Base-by-base conservation (phyloP, 2,797 vertebrate species). In the Epinephelus malabaricus region DNA sequence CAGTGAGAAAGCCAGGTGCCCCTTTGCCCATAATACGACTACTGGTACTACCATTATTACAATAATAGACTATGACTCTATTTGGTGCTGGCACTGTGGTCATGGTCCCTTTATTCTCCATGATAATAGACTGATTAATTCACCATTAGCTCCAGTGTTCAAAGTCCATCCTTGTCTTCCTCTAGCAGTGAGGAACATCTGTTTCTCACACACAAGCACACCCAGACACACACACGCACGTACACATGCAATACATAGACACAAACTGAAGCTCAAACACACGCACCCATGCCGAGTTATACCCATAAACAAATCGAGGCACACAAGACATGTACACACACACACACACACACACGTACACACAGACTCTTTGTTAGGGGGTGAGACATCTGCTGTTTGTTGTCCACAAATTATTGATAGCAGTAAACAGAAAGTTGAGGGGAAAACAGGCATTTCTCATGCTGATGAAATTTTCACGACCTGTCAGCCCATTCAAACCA, bases 331-430 rank as follows among this genome's bases (percentile, higher is more conserved):
- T 25, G 34, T 13, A 47, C 51, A 59, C 18, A 51, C 38, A 67
- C 49, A 54, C 40, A n/a, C 58, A 43, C 40, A 43, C 11, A 43
- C 69, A 55, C 62, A 43, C 40, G 12, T 2, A 43, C 69, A 55
- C 62, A 76, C 27, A 50, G 1, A 55, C 67, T 73, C 65, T 86
- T 85, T 80, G 84, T 86, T 69, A 69, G 68, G 21, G 72, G 72
- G 46, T 77, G 73, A 88, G 87, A 91, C 92, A 92, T 84, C 90
- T 91, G 89, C 84, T 92, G 90, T 92, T 92, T 91, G 89, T 88
- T 90, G 87, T 89, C 85, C 86, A 88, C 91, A 89, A 92, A 94
- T 92, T 86, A 94, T 94, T 93, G 78, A 93, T 93, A 79, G 85
- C 82, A 78, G 83, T 90, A 93, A 93, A 93, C 86, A 92, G 87